These are phyloP conservation scores for Dendrocincla fuliginosa DNA, from an alignment of 2,797 vertebrate genomes.

Conservation along the genomic window DNA sequence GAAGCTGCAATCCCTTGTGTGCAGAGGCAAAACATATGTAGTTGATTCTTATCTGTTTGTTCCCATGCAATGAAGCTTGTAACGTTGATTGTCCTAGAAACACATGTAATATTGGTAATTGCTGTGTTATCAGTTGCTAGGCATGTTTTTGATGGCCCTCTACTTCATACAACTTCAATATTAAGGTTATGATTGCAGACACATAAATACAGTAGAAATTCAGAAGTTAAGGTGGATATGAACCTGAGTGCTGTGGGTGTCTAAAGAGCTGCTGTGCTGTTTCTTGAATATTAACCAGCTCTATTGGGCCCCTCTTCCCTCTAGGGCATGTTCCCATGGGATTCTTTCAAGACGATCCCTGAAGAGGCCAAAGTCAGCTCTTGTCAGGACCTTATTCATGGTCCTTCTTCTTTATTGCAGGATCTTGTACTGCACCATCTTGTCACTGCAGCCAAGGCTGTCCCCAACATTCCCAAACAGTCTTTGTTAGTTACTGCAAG, in stretches of 20 bases:
- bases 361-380: background rate
- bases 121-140: background rate
- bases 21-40: background rate
- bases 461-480: background rate
- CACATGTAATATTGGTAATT: background rate
- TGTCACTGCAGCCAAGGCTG: background rate
- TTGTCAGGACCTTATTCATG: background rate
- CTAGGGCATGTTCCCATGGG: background rate
- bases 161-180: background rate
- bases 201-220: background rate
- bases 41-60: background rate
- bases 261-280: background rate
- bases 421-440: background rate
- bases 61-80: background rate
- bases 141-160: background rate
- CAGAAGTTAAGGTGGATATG: background rate
- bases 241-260: background rate
- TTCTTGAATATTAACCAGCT: background rate
- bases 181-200: background rate
- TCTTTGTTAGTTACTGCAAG: background rate
- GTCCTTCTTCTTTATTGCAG: fast-evolving
- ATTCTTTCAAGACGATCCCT: background rate
- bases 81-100: background rate
- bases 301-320: background rate
- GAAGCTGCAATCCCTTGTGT: background rate